Evolutionary conservation across 37 sponge, comb jelly and placozoan species (phyloP).

Genomic region (Theonella swinhoei): DNA sequence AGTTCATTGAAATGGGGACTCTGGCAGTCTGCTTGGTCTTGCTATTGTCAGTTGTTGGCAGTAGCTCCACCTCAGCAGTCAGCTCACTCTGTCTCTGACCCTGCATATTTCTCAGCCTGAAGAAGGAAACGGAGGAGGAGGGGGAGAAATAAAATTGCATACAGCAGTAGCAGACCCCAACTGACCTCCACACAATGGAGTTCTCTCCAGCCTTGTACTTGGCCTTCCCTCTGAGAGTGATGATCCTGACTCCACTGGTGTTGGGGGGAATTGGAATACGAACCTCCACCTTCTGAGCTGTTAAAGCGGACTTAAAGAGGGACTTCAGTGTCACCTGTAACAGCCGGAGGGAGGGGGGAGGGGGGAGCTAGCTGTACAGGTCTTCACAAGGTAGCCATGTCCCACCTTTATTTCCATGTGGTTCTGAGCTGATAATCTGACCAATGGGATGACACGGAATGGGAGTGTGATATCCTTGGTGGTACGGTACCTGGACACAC

Average conservation of each 20-base stretch:
- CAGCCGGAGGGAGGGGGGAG: background rate
- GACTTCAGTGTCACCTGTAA: slow-evolving; percentile 79
- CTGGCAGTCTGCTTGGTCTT: slow-evolving; percentile 56
- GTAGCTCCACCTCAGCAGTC: slow-evolving; percentile 91
- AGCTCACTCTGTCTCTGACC: slow-evolving; percentile 88
- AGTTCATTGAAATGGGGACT: slow-evolving; percentile 96
- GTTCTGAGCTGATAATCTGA: slow-evolving; percentile 80
- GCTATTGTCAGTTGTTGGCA: slow-evolving; percentile 32
- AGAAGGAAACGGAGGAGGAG: no score
- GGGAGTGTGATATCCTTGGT: slow-evolving; percentile 96
- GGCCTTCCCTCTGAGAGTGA: slow-evolving; percentile 76
- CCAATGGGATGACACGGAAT: slow-evolving; percentile 90
- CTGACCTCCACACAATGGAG: slow-evolving; percentile 95
- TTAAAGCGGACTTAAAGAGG: slow-evolving; percentile 72
- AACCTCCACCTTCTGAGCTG: slow-evolving; percentile 94
- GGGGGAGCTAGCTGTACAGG: background rate
- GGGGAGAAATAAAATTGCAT: no score
- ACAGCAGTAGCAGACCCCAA: background rate
- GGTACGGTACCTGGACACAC: slow-evolving; percentile 89
- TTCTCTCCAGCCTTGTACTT: slow-evolving; percentile 92
- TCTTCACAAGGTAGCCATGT: background rate
- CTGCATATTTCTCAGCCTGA: slow-evolving; percentile 83
- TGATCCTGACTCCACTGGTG: slow-evolving; percentile 83
- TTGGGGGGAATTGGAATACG: slow-evolving; percentile 88
- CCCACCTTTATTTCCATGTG: slow-evolving; percentile 90